Conservation (phyloP, 2,113 vertebrate genomes). For the Grantiella picta region DNA sequence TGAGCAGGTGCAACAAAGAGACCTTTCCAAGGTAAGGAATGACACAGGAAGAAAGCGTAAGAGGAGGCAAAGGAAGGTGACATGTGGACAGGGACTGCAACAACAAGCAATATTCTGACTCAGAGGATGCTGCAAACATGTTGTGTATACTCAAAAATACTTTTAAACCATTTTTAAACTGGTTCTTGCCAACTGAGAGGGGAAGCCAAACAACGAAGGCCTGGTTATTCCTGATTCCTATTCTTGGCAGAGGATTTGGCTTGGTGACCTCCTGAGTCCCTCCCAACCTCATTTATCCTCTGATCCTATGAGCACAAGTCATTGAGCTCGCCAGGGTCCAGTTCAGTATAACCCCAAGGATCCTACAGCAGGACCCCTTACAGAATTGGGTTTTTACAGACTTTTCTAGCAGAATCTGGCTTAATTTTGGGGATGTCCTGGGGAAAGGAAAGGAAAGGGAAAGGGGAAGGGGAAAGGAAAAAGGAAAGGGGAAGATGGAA, state of each 20-base stretch:
- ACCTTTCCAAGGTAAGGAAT: not conserved
- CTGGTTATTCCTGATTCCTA: not conserved
- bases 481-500: no score
- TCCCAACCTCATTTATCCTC: not conserved
- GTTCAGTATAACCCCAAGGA: not conserved
- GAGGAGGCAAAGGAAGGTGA: not conserved
- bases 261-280: not conserved
- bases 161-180: not conserved
- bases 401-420: not conserved
- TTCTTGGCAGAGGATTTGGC: not conserved
- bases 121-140: not conserved
- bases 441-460: not conserved
- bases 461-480: rapidly evolving
- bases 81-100: not conserved
- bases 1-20: not conserved
- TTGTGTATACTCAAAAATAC: not conserved
- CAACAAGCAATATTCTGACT: not conserved
- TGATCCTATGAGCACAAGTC: not conserved
- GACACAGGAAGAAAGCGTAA: not conserved
- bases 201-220: rapidly evolving
- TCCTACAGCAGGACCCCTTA: no score
- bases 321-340: not conserved
- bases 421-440: not conserved
- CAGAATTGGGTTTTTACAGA: not conserved
- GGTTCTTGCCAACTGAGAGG: not conserved